A percentile compares a stretch with the other conserved stretches of the same genome.
These are phyloP conservation scores for Gavia stellata DNA, from an alignment of 2,113 vertebrate genomes.

Conservation along the genomic window DNA sequence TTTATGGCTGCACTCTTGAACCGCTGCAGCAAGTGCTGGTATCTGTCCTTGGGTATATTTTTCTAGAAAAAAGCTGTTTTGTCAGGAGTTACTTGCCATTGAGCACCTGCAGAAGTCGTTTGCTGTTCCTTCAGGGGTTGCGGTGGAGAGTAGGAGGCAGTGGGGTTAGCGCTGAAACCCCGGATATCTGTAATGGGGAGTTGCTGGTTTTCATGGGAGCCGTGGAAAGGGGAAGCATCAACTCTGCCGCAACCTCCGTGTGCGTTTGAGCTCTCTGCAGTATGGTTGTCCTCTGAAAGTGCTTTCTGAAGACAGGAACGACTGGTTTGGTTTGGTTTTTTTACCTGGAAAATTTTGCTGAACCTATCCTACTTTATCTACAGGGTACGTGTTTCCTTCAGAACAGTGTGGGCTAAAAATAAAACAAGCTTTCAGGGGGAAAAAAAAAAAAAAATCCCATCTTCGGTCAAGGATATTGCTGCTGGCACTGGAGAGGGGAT, in stretches of 20 bases:
- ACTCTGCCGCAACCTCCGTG: background rate
- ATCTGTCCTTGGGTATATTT: fast-evolving
- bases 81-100: background rate
- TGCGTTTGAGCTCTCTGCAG: background rate
- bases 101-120: background rate
- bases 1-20: background rate
- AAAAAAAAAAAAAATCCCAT: fast-evolving
- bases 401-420: background rate
- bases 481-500: background rate
- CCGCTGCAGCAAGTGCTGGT: background rate
- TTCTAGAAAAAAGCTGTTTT: background rate
- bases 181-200: background rate
- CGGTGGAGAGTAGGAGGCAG: fast-evolving
- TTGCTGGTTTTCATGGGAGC: background rate
- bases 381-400: background rate
- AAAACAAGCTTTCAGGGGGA: background rate
- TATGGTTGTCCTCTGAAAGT: background rate
- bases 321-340: background rate
- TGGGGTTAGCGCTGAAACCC: background rate
- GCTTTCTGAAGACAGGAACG: background rate
- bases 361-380: background rate
- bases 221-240: background rate
- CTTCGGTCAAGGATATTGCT: background rate
- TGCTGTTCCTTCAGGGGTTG: background rate
- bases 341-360: background rate